phyloP scores from a whole-genome alignment of 2,888 invertebrate species.

The Apodemia hepburni region DNA sequence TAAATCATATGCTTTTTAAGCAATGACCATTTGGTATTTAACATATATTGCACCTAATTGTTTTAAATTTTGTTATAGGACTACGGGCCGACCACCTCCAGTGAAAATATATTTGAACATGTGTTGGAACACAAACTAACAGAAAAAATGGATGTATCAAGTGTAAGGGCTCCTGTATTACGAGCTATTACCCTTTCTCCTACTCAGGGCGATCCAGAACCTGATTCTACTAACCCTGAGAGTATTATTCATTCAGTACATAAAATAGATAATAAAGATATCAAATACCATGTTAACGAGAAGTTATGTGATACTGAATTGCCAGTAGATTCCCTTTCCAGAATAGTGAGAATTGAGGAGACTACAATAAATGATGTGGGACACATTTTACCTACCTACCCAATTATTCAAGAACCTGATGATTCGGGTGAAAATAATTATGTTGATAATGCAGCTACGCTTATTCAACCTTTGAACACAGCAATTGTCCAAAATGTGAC shows the following conservation, averaged over 20 bases:
- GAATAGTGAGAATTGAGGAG: slow-evolving; percentile 68
- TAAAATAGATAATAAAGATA: slow-evolving; percentile 59
- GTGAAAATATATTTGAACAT: slow-evolving; percentile 70
- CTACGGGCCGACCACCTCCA: slow-evolving; percentile 79
- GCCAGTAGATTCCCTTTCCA: slow-evolving; percentile 64
- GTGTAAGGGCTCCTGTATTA: slow-evolving; percentile 68
- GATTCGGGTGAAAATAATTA: slow-evolving; percentile 63
- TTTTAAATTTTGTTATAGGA: slow-evolving; percentile 58
- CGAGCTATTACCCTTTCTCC: slow-evolving; percentile 64
- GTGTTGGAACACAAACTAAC: slow-evolving; percentile 72
- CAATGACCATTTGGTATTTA: background rate
- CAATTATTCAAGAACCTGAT: slow-evolving; percentile 63
- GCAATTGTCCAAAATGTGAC: slow-evolving; percentile 73
- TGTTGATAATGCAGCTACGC: slow-evolving; percentile 61
- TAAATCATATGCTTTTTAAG: no score
- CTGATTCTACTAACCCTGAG: slow-evolving; percentile 71
- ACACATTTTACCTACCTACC: slow-evolving; percentile 52
- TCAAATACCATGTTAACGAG: slow-evolving; percentile 65
- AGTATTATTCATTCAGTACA: slow-evolving; percentile 65
- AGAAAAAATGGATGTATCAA: slow-evolving; percentile 68
- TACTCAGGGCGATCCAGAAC: slow-evolving; percentile 62
- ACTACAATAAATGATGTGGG: slow-evolving; percentile 58
- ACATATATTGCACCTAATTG: background rate
- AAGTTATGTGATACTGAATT: slow-evolving; percentile 61
- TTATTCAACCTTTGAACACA: slow-evolving; percentile 66